phyloP scores from a whole-genome alignment of 1,140 invertebrate genomes.

The Eulimnadia texana region DNA sequence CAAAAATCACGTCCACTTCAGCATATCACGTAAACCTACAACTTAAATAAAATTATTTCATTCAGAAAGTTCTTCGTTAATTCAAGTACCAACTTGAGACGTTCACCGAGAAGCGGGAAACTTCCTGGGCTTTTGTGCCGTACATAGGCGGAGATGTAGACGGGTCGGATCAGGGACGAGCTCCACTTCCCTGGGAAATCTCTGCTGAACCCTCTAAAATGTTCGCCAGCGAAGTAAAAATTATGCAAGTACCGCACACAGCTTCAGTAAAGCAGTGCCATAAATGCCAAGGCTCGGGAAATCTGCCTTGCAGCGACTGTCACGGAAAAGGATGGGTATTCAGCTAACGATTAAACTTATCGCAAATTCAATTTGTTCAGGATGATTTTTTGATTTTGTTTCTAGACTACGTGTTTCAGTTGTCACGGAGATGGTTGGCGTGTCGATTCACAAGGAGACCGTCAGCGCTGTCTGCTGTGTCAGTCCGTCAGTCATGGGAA shows the following conservation, averaged over 20 bases:
- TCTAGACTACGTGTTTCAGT: conserved; percentile 28
- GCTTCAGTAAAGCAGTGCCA: conserved; percentile 40
- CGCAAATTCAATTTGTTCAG: background rate
- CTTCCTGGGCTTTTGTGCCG: conserved; percentile 38
- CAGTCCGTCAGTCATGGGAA: conserved; percentile 30
- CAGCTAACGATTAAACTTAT: background rate
- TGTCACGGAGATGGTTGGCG: conserved; percentile 34
- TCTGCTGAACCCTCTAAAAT: conserved; percentile 27
- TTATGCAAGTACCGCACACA: conserved; percentile 41
- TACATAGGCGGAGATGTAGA: conserved; percentile 36
- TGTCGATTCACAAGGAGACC: conserved; percentile 26
- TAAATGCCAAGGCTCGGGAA: conserved; percentile 35
- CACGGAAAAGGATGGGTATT: conserved; percentile 36
- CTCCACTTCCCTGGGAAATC: conserved; percentile 42
- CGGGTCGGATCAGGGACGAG: conserved; percentile 31
- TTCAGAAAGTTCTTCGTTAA: no score
- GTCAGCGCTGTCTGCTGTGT: conserved; percentile 34
- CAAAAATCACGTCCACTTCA: conserved; percentile 32
- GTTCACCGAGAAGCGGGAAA: conserved; percentile 40
- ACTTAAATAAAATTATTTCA: no score
- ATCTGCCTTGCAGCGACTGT: conserved; percentile 35
- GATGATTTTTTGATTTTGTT: background rate
- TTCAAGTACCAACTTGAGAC: conserved; percentile 41
- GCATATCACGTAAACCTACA: conserved; percentile 37
- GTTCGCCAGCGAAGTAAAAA: conserved; percentile 33